Conservation (phyloP, 2,797 vertebrate species). For the Miichthys miiuy region DNA sequence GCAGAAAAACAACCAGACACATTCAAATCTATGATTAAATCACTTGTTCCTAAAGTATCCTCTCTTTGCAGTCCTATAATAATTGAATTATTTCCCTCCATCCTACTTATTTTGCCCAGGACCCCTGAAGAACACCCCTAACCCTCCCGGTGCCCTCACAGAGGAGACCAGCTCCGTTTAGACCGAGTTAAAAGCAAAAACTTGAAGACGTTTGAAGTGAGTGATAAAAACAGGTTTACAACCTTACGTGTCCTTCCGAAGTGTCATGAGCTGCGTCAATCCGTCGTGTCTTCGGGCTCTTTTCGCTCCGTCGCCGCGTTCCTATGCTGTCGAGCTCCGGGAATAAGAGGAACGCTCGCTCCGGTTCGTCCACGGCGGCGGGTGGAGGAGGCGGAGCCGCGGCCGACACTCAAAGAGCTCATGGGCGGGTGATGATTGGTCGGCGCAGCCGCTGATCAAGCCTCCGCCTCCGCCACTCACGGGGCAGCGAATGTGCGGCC, state of each 20-base stretch:
- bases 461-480: conserved; percentile 73
- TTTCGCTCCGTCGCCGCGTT: conserved; percentile 28
- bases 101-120: neutral
- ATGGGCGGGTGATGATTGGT: conserved; percentile 48
- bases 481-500: conserved; percentile 82
- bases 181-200: conserved; percentile 27
- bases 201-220: neutral
- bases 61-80: neutral
- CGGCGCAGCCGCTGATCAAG: neutral
- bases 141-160: conserved; percentile 3
- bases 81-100: neutral
- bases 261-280: conserved; percentile 54
- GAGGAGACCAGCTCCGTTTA: neutral
- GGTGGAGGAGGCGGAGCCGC: neutral
- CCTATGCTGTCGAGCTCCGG: conserved; percentile 27
- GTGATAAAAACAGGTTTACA: rapidly evolving
- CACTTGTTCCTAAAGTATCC: neutral
- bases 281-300: conserved; percentile 36
- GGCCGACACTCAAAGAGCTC: neutral
- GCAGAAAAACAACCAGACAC: rapidly evolving
- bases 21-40: neutral
- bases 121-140: conserved; percentile 5
- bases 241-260: conserved; percentile 56
- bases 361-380: conserved; percentile 32
- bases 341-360: conserved; percentile 66